Evolutionary conservation across 2,888 invertebrate genomes (phyloP), one percentile per base, ranked within the genome.

Genomic region (Lasius platythorax): DNA sequence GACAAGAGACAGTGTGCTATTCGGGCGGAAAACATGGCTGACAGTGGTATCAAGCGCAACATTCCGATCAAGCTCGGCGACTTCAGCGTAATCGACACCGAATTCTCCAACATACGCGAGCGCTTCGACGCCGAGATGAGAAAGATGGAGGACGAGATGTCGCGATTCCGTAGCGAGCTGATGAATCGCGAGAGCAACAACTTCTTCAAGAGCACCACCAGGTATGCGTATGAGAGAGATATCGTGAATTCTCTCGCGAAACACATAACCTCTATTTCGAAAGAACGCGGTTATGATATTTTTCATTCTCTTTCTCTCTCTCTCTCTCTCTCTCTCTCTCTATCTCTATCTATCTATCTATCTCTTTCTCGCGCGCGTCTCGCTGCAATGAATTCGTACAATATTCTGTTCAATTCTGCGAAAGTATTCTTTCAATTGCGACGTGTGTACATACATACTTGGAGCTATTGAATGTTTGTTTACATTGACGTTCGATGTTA

Each of bases 111-210:
- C 46, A 99, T 99, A 95, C 97, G 99, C 94, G 99, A 99, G 95
- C 96, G 98, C 92, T 99, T 99, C 95, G 99, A 99, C 95, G 97
- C 98, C 89, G 99, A 99, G 96, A 99, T 99, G 99, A 97, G 98
- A 94, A 98, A 99, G 96, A 99, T 99, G 98, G 99, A 99, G 96
- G 99, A 99, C 94, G 99, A 99, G 96, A 99, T 99, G 99, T 97
- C 97, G 95, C 97, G 98, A 96, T 99, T 99, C 96, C 97, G 99
- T 93, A 98, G 98, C 91, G 98, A 98, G 95, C 96, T 99, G 89
- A 98, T 98, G 97, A 98, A 98, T 95, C 97, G 98, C 94, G 99
- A 99, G 95, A 97, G 98, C 94, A 97, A 97, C 95, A 98, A 98
- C 94, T 98, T 98, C 96, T 98, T 98, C 96, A 98, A 98, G 96